Evolutionary conservation across 2,888 invertebrate genomes (phyloP).

Genomic region (Tyria jacobaeae): DNA sequence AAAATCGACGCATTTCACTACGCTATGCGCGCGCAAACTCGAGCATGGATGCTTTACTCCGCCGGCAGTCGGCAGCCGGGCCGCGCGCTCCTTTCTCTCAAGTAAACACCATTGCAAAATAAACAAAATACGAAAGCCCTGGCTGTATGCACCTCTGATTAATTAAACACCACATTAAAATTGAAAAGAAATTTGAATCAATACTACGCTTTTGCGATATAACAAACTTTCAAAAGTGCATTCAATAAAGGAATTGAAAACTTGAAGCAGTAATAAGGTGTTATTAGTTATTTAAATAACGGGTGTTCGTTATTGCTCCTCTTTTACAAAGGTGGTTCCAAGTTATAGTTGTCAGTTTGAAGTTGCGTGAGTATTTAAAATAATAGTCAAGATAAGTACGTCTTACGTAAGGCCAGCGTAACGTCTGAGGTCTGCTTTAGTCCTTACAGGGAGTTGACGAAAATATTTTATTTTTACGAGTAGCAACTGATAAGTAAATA

Average conservation of each 20-base stretch:
- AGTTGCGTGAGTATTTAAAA: constrained; percentile 76
- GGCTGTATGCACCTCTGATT: constrained; percentile 70
- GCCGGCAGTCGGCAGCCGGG: constrained; percentile 85
- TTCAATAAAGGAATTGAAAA: constrained; percentile 66
- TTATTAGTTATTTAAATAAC: constrained; percentile 68
- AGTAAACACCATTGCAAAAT: constrained; percentile 73
- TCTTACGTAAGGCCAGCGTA: constrained; percentile 78
- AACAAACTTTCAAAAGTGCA: constrained; percentile 63
- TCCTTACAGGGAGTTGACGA: constrained; percentile 23
- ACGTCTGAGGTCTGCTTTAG: constrained; percentile 55
- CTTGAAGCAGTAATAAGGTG: constrained; percentile 78
- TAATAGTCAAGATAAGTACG: constrained; percentile 64
- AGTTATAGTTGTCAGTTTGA: constrained; percentile 62
- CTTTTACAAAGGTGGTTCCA: constrained; percentile 71
- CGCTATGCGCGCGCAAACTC: constrained; percentile 76
- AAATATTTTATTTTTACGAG: neutral
- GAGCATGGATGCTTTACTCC: constrained; percentile 70
- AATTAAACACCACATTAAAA: constrained; percentile 46
- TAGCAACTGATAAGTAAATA: neutral
- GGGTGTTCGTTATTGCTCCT: constrained; percentile 42
- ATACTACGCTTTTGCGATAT: constrained; percentile 68
- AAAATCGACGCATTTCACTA: constrained; percentile 73
- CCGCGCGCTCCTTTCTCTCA: constrained; percentile 72
- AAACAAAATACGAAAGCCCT: constrained; percentile 81
- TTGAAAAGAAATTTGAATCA: constrained; percentile 47